Base-by-base conservation (phyloP, 2,888 invertebrate genomes). In the Stenodema calcarata region DNA sequence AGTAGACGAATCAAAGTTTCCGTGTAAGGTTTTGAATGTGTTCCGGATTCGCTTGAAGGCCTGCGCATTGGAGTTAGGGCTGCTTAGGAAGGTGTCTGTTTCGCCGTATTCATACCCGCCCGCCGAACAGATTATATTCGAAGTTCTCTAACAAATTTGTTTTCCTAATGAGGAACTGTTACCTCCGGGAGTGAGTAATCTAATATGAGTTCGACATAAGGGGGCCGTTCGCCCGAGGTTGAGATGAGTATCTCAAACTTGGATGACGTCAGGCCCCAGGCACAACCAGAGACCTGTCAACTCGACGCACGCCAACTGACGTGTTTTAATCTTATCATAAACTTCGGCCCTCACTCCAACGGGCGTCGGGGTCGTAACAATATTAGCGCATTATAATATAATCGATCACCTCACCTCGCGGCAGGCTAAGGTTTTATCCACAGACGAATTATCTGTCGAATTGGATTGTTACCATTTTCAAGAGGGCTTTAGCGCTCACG, bases 281-380 rank as follows among this genome's bases (percentile, higher is more conserved):
- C 73, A 6, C 35, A 4, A 4, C 4, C 9, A 35, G 35, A 30
- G 3, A 18, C 18, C 69, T 70, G 70, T 70, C 30, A 73, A 30
- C 73, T 28, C 73, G 30, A 14, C n/a, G 73, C 73, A 73, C 73
- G 73, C 73, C 41, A 73, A 35, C 73, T 73, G 73, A 73, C 35
- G 73, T 73, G 73, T 73, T 35, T 28, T 73, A 73, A 73, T 73
- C 73, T 73, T 73, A 73, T 73, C 73, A 73, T 73, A 73, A 73
- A 73, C 73, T 73, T 73, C 73, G 62, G 18, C 7, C 73, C 73
- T 41, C 73, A 41, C 35, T 73, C 41, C 70, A 50, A 16, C 50
- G 28, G 35, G n/a, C 16, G 35, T 18, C 16, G 14, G n/a, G n/a
- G n/a, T n/a, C 35, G 73, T 73, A 73, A 73, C 73, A 35, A 35